These are phyloP conservation scores for Mus musculus DNA, from an alignment of 2,113 vertebrate species.

Conservation along the genomic window DNA sequence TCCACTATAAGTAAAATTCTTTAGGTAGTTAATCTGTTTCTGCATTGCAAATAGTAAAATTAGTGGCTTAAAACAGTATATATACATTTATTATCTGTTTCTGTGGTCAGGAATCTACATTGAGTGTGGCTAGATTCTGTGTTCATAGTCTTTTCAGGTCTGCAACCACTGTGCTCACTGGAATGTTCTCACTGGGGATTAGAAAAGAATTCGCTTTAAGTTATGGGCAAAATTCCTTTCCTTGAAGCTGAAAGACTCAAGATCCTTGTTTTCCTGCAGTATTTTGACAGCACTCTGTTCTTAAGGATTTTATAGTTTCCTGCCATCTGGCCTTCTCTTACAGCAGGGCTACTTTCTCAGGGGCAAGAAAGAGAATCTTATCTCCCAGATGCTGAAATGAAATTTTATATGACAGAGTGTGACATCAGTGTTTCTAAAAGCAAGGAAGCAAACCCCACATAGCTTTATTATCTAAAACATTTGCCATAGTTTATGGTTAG, in stretches of 20 bases:
- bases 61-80: neutral
- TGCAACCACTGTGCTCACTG: neutral
- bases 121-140: constrained; percentile 26
- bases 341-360: constrained; percentile 23
- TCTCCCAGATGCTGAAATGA: neutral
- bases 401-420: neutral
- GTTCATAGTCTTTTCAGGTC: constrained; percentile 23
- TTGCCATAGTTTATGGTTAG: constrained; percentile 4
- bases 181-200: constrained; percentile 37
- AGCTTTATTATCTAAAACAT: neutral
- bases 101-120: neutral
- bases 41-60: constrained; percentile 51
- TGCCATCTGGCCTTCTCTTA: constrained; percentile 39
- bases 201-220: constrained; percentile 39
- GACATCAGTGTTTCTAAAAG: neutral
- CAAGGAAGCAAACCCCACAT: neutral
- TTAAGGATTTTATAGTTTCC: constrained; percentile 30
- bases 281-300: neutral
- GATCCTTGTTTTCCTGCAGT: neutral
- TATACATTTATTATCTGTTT: neutral
- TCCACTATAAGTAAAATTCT: constrained; percentile 38
- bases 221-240: constrained; percentile 47
- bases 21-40: constrained; percentile 44
- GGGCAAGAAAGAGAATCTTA: neutral
- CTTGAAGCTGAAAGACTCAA: constrained; percentile 16